Evolutionary conservation across 2,888 invertebrate species (phyloP).

Genomic region (Acanthopleura granulata): DNA sequence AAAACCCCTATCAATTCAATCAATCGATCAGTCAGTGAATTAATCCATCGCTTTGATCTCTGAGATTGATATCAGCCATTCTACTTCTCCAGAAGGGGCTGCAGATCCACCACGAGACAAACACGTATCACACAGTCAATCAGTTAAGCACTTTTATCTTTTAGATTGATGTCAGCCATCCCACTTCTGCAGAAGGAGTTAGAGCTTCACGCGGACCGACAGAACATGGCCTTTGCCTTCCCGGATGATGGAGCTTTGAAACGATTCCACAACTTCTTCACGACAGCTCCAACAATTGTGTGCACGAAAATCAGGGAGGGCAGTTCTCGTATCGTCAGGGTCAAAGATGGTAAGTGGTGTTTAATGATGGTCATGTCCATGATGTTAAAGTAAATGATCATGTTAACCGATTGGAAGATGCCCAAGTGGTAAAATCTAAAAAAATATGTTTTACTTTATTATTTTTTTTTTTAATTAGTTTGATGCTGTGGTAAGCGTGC

Average conservation of each 20-base stretch:
- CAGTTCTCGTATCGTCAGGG: slow-evolving; percentile 60
- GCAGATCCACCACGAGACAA: no score
- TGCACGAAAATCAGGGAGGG: slow-evolving; percentile 67
- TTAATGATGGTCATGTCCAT: no score
- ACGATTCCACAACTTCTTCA: slow-evolving; percentile 64
- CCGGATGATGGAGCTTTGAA: slow-evolving; percentile 70
- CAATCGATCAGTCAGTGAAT: no score
- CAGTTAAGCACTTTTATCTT: slow-evolving; percentile 17
- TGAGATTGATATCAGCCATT: slow-evolving; percentile 67
- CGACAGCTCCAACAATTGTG: slow-evolving; percentile 51
- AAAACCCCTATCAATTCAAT: no score
- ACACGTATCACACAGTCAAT: no score
- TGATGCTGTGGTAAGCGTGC: no score
- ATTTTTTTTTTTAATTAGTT: no score
- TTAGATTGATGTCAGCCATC: slow-evolving; percentile 68
- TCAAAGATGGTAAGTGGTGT: slow-evolving; percentile 65
- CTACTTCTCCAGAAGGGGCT: slow-evolving; percentile 60
- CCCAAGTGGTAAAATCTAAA: neutral
- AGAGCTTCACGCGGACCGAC: slow-evolving; percentile 36
- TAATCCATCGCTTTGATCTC: slow-evolving; percentile 17
- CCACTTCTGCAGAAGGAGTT: slow-evolving; percentile 60
- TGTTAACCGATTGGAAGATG: neutral
- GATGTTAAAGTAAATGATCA: no score
- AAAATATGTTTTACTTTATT: no score
- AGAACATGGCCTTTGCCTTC: slow-evolving; percentile 63